Evolutionary conservation across 1,140 invertebrate genomes (phyloP).

Genomic region (Zaprionus nigranus): DNA sequence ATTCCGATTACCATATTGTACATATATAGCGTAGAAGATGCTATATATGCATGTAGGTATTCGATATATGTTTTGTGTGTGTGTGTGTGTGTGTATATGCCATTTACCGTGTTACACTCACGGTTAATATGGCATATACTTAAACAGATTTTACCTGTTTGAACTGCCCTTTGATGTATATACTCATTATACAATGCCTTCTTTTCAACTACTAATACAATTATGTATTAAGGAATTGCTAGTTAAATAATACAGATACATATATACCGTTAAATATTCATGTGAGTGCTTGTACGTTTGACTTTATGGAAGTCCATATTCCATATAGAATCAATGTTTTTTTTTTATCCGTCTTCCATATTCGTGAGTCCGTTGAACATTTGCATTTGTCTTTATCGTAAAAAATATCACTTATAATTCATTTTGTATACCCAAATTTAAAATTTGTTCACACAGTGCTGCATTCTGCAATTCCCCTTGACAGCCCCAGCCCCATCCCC

Average conservation of each 20-base stretch:
- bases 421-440: neutral
- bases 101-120: too few species aligned
- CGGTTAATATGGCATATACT: neutral
- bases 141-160: too few species aligned
- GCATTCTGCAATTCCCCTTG: neutral
- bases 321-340: neutral
- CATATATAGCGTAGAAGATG: neutral
- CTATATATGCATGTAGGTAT: neutral
- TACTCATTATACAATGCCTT: neutral
- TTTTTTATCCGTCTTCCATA: neutral
- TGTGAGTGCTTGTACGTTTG: too few species aligned
- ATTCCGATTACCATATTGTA: too few species aligned
- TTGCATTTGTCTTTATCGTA: neutral
- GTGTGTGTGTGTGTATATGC: neutral
- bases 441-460: neutral
- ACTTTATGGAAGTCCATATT: too few species aligned
- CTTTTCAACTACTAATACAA: too few species aligned
- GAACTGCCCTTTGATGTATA: neutral
- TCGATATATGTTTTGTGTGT: neutral
- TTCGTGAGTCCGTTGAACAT: neutral
- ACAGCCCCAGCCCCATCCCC: neutral
- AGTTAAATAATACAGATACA: too few species aligned
- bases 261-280: too few species aligned
- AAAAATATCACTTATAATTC: neutral
- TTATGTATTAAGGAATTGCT: too few species aligned